Percentiles rank a stretch among this genome's conserved stretches.
These are phyloP conservation scores for Radopholus similis DNA, from an alignment of 1,140 invertebrate species.

Conservation along the genomic window DNA sequence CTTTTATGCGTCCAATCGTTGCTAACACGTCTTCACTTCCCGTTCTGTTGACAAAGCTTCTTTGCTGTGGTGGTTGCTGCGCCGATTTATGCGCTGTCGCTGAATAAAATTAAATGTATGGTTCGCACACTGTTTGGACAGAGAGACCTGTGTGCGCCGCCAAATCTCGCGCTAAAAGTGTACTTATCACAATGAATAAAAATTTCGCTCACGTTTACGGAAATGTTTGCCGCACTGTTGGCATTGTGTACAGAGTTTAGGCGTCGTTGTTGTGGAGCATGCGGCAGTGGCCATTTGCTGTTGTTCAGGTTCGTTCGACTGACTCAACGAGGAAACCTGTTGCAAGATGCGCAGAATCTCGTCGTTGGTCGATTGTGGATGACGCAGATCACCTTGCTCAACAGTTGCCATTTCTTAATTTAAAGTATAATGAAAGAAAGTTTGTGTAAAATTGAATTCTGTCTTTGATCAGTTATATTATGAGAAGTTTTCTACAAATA, in stretches of 20 bases:
- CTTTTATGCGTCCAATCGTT: no score
- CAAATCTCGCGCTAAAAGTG: constrained; percentile 49
- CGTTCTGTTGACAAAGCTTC: constrained; percentile 3
- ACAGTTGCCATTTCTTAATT: no score
- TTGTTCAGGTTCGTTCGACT: neutral
- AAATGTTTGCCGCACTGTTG: constrained; percentile 56
- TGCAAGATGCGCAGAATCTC: constrained; percentile 6
- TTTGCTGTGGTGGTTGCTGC: neutral
- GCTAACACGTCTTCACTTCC: no score
- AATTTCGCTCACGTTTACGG: constrained; percentile 45
- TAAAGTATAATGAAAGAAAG: no score
- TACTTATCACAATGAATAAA: constrained; percentile 4
- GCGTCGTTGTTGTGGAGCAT: neutral
- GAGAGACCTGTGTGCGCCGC: no score
- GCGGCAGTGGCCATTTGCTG: neutral
- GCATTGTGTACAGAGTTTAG: constrained; percentile 38
- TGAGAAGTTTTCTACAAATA: no score
- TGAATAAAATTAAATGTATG: no score
- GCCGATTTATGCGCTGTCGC: constrained; percentile 41
- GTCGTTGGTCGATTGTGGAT: neutral
- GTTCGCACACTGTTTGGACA: no score
- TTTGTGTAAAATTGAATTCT: no score
- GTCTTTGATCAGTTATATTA: no score
- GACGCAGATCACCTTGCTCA: neutral
- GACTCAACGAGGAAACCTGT: neutral